Evolutionary conservation across 1,140 invertebrate species (phyloP).

Genomic region (Drosophila insularis): DNA sequence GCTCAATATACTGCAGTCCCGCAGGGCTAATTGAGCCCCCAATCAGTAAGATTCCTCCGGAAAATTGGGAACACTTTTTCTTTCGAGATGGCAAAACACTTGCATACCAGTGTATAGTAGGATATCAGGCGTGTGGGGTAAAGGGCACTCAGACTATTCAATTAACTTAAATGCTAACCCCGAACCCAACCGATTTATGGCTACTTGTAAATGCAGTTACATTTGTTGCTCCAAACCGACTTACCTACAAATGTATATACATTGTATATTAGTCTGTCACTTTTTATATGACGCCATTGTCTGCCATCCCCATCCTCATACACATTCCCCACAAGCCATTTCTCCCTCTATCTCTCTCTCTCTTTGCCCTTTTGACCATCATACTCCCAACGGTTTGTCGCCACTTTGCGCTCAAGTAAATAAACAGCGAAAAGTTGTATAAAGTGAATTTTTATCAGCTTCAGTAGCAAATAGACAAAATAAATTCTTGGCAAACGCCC

Average conservation of each 20-base stretch:
- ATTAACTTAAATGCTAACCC: conserved; percentile 3
- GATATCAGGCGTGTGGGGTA: neutral
- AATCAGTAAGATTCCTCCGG: no score
- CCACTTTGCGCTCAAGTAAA: conserved; percentile 53
- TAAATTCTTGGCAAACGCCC: conserved; percentile 64
- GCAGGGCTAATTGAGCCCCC: no score
- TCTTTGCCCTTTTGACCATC: neutral
- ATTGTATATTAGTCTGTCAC: conserved; percentile 50
- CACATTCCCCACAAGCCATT: conserved; percentile 3
- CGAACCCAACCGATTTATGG: conserved; percentile 9
- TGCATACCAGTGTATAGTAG: neutral
- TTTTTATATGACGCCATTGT: conserved; percentile 54
- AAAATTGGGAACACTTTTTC: no score
- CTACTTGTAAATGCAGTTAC: conserved; percentile 43
- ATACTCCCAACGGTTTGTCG: conserved; percentile 20
- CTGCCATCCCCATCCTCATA: conserved; percentile 31
- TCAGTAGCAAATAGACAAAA: conserved; percentile 72
- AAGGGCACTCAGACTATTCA: conserved; percentile 1
- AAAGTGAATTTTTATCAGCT: conserved; percentile 77
- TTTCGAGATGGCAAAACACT: neutral
- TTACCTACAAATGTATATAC: neutral
- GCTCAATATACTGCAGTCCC: no score
- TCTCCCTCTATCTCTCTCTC: no score
- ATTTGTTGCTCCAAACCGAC: conserved; percentile 19
- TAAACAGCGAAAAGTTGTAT: conserved; percentile 65